Evolutionary conservation across 1,140 invertebrate genomes (phyloP).

Genomic region (Hypothenemus hampei): DNA sequence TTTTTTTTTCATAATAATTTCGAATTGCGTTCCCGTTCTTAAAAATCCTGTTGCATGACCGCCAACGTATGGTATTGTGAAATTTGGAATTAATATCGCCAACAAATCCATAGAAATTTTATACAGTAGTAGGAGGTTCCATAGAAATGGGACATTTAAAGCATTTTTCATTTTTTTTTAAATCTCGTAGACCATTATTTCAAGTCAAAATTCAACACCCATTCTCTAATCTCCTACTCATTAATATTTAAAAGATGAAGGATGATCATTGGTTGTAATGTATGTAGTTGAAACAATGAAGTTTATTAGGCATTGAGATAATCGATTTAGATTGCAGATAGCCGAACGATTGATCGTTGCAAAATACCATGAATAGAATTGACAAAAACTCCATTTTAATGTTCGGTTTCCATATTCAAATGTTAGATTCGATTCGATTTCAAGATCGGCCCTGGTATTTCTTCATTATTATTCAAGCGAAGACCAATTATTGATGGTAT

Average conservation of each 20-base stretch:
- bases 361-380: not conserved
- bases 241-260: not conserved
- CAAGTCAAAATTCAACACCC: too few relatives aligned
- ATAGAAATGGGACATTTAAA: too few relatives aligned
- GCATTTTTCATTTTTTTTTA: too few relatives aligned
- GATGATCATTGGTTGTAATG: not conserved
- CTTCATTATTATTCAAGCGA: too few relatives aligned
- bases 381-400: not conserved
- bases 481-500: constrained; percentile 2
- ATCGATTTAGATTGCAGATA: not conserved
- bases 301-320: not conserved
- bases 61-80: too few relatives aligned
- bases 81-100: too few relatives aligned
- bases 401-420: constrained; percentile 7
- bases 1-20: too few relatives aligned
- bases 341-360: not conserved
- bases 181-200: too few relatives aligned
- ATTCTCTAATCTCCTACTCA: not conserved
- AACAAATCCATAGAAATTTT: too few relatives aligned
- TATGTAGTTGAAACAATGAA: not conserved
- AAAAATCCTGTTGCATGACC: too few relatives aligned
- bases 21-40: too few relatives aligned
- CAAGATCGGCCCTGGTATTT: constrained; percentile 8
- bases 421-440: constrained; percentile 3
- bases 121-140: too few relatives aligned